phyloP scores from a whole-genome alignment of 2,113 vertebrate species.

The Seriola rivoliana region DNA sequence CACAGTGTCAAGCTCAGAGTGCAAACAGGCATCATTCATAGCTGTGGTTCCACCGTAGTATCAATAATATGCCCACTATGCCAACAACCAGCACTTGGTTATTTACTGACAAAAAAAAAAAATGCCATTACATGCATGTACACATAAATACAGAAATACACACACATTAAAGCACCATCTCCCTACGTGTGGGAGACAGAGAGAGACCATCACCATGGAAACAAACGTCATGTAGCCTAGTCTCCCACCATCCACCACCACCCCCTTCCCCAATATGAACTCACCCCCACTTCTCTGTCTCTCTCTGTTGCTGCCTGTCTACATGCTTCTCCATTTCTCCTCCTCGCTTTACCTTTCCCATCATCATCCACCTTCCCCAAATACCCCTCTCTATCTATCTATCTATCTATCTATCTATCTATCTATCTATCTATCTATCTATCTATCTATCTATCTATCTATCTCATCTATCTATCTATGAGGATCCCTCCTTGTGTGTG shows the following conservation, averaged over 20 bases:
- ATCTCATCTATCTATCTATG: constrained; percentile 14
- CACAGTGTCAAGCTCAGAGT: constrained; percentile 20
- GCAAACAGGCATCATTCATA: constrained; percentile 45
- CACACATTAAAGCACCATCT: constrained; percentile 70
- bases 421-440: not conserved
- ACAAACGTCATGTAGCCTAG: constrained; percentile 80
- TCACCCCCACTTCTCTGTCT: constrained; percentile 52
- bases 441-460: constrained; percentile 3
- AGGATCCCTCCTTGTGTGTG: not conserved
- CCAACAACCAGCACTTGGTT: constrained; percentile 43
- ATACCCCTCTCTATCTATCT: constrained; percentile 19
- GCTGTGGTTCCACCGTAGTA: constrained; percentile 27
- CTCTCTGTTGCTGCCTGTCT: constrained; percentile 64
- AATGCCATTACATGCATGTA: constrained; percentile 50
- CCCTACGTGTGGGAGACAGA: constrained; percentile 77
- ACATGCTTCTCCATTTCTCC: constrained; percentile 56
- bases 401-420: constrained; percentile 2
- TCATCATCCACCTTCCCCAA: constrained; percentile 70
- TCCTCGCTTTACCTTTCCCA: constrained; percentile 51
- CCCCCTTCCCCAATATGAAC: constrained; percentile 74
- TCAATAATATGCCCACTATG: constrained; percentile 59
- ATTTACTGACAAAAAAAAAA: constrained; percentile 59
- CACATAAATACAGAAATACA: constrained; percentile 26
- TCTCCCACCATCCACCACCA: constrained; percentile 70
- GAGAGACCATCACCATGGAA: constrained; percentile 83